Conservation (phyloP, 2,888 invertebrate genomes). For the Alloplasta piceator region DNA sequence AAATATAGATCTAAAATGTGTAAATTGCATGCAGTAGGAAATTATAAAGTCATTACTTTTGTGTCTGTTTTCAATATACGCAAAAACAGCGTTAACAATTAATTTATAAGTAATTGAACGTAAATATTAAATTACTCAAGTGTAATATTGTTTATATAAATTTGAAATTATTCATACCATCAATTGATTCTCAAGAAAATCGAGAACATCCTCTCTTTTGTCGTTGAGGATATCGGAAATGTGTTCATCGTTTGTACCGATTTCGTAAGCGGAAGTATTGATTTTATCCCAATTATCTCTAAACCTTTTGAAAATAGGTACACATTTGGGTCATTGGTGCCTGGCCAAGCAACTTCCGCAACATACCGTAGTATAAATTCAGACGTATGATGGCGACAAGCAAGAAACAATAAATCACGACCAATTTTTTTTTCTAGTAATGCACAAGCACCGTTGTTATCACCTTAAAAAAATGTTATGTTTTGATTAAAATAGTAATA, state of each 20-base stretch:
- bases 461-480: constrained; percentile 6
- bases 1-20: too few relatives aligned
- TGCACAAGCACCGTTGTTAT: constrained; percentile 31
- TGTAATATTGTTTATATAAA: too few relatives aligned
- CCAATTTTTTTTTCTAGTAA: constrained; percentile 45
- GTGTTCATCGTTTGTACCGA: not conserved
- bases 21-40: too few relatives aligned
- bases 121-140: too few relatives aligned
- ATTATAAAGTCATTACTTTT: too few relatives aligned
- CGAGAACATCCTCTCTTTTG: not conserved
- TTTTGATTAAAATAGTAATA: too few relatives aligned
- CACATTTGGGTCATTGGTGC: constrained; percentile 33
- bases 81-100: too few relatives aligned
- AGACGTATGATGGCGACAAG: constrained; percentile 53
- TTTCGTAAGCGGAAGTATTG: not conserved
- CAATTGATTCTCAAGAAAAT: constrained; percentile 13
- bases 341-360: constrained; percentile 45
- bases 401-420: constrained; percentile 44
- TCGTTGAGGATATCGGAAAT: not conserved
- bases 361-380: constrained; percentile 43
- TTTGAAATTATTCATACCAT: not conserved
- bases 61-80: too few relatives aligned
- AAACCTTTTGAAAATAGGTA: constrained; percentile 46
- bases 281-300: constrained; percentile 12
- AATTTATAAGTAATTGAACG: too few relatives aligned